Evolutionary conservation across 1,140 invertebrate genomes (phyloP).

Genomic region (Notospermus geniculatus): DNA sequence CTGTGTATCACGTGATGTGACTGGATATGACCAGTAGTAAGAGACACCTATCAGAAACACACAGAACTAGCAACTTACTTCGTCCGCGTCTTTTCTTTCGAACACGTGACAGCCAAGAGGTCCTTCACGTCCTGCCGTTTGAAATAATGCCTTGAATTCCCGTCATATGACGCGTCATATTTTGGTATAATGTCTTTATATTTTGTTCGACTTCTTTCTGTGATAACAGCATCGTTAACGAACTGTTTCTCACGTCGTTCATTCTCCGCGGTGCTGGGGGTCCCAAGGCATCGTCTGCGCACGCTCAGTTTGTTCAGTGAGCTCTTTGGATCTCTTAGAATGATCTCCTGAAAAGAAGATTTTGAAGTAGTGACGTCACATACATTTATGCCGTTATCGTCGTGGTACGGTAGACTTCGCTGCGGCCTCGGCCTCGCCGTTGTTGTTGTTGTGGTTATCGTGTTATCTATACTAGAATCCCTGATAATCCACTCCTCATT

Average conservation of each 20-base stretch:
- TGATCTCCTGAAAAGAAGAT: no score
- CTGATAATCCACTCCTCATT: no score
- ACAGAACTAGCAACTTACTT: conserved; percentile 34
- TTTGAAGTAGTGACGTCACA: no score
- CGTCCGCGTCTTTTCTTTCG: conserved; percentile 9
- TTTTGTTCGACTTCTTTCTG: conserved; percentile 34
- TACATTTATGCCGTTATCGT: no score
- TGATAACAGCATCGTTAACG: conserved; percentile 37
- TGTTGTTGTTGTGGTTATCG: no score
- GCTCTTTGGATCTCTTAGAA: no score
- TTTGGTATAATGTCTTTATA: conserved; percentile 37
- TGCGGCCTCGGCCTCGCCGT: no score
- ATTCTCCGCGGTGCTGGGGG: conserved; percentile 15
- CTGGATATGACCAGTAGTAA: no score
- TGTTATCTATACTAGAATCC: no score
- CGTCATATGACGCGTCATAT: conserved; percentile 33
- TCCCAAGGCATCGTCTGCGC: neutral
- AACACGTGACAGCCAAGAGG: conserved; percentile 22
- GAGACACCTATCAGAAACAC: conserved; percentile 28
- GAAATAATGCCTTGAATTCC: conserved; percentile 27
- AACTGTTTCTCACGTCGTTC: conserved; percentile 24
- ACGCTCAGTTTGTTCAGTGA: no score
- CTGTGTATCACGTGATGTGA: no score
- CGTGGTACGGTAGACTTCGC: no score
- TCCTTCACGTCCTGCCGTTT: conserved; percentile 27